Base-by-base conservation (phyloP, 2,797 vertebrate species). In the Sebastes iracundus region DNA sequence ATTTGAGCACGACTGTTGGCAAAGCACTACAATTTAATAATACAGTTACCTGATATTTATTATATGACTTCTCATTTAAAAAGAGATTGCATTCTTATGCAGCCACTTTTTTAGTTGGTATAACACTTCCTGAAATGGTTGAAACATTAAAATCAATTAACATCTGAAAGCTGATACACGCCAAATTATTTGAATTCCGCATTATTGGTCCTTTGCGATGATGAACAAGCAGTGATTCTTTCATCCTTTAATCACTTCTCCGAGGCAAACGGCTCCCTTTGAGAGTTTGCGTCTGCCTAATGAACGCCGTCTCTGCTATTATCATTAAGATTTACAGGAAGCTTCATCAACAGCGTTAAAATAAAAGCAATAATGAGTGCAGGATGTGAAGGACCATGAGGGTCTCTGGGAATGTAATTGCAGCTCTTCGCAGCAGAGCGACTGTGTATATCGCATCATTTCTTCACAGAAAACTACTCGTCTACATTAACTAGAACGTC, bases 161-260 rank as follows among this genome's bases (percentile, higher is more conserved):
- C 71, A 71, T 49, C 16, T 72, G 35, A 61, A 46, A 68, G 72
- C 72, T 72, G 75, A 75, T 11, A 22, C 3, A 10, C 22, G 69
- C 56, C 71, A 58, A 35, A 70, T 67, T 46, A 46, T 69, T 86
- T 62, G 2, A 81, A 79, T 85, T 28, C 14, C 23, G 73, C 23
- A 42, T 75, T 70, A 64, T 35, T 79, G 56, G 12, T 61, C 74
- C 55, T 63, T 72, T 58, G 75, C 64, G 42, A 64, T 72, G 62
- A 76, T 75, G 38, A 83, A 81, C 42, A 62, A 61, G 59, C 67
- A 67, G 53, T 4, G 55, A 78, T 81, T 83, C 59, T 75, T 22
- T 81, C 75, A 70, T 84, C 65, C 46, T 49, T 66, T 80, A 85
- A 88, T 88, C 80, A 77, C 65, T 70, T 79, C 76, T 61, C n/a